Evolutionary conservation across 2,888 invertebrate species (phyloP), one percentile per base, ranked within the genome.

Genomic region (Hirudinaria manillensis): DNA sequence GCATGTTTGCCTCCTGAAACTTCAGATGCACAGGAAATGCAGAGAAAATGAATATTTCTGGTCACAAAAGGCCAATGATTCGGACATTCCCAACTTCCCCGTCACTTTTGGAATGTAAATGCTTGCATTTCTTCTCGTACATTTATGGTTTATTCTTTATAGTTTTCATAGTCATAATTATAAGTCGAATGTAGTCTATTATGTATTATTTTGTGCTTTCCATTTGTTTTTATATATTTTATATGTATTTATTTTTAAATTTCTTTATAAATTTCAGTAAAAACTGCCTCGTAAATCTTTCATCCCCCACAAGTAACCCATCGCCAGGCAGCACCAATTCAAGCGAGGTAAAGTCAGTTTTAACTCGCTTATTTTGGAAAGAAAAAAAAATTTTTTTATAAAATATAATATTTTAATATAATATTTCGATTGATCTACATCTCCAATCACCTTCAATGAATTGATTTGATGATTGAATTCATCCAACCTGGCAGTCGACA

Each of bases 311-410:
- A 53, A 32, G 68, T 13, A 68, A 36, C 16, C 0, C 13, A 7
- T 68, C 68, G 13, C 36, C 68, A 6, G 10, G 68, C 32, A 68
- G 68, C 32, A 34, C 68, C 7, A 29, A n/a, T 24, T 75, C 70
- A 24, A 70, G 55, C 2, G 56, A 72, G 55, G 38, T 72, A 71
- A 27, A 27, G 24, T 55, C 51, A 72, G 27, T 45, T 45, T 45
- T 16, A 45, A 45, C 45, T n/a, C n/a, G n/a, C n/a, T n/a, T 45
- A 45, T 45, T 45, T 45, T 10, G 10, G 13, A 45, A 29, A 32
- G 3, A 13, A 68, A 29, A 68, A 13, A 34, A 34, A 68, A 29
- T 13, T 24, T 1, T 10, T 34, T 68, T 13, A 68, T 7, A 1
- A 29, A 32, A 34, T 4, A 21, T 68, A 4, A 61, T 61, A 61